Evolutionary conservation across 2,888 invertebrate species (phyloP).

Genomic region (Zaprionus obscuricornis): DNA sequence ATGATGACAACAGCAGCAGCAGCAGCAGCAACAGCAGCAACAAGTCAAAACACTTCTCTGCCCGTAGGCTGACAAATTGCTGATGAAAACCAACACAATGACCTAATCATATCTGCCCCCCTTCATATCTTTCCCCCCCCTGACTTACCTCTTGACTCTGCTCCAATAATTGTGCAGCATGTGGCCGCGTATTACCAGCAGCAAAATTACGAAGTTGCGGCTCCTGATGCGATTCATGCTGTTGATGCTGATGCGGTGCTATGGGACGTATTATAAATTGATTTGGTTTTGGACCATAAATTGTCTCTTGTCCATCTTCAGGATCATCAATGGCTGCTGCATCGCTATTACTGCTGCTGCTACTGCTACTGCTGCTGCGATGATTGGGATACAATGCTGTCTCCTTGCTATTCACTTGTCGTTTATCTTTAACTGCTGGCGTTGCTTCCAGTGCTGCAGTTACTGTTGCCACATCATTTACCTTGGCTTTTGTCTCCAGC

Average conservation of each 20-base stretch:
- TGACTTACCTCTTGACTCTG: slow-evolving; percentile 82
- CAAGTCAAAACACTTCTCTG: slow-evolving; percentile 56
- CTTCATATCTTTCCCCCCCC: not conserved
- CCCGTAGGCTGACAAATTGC: slow-evolving; percentile 45
- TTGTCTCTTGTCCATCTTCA: slow-evolving; percentile 81
- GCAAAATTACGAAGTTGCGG: slow-evolving; percentile 81
- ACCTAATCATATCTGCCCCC: slow-evolving; percentile 20
- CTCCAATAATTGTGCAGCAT: slow-evolving; percentile 79
- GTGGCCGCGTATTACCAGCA: slow-evolving; percentile 76
- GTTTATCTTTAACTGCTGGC: slow-evolving; percentile 80
- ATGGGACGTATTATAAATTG: slow-evolving; percentile 82
- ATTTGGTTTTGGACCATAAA: slow-evolving; percentile 80
- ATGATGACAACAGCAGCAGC: too few species aligned
- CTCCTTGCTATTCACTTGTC: slow-evolving; percentile 80
- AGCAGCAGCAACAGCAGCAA: too few species aligned
- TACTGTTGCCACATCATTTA: slow-evolving; percentile 35
- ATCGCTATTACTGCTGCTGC: too few species aligned
- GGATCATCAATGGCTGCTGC: slow-evolving; percentile 73
- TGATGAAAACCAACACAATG: slow-evolving; percentile 46
- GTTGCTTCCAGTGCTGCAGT: slow-evolving; percentile 36
- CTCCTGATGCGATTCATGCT: slow-evolving; percentile 76
- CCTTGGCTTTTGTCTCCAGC: slow-evolving; percentile 61
- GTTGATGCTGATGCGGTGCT: slow-evolving; percentile 79
- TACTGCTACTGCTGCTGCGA: slow-evolving; percentile 63
- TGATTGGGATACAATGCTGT: slow-evolving; percentile 80